These are phyloP conservation scores for Nebria brevicollis DNA, from an alignment of 2,888 invertebrate species.

Conservation along the genomic window DNA sequence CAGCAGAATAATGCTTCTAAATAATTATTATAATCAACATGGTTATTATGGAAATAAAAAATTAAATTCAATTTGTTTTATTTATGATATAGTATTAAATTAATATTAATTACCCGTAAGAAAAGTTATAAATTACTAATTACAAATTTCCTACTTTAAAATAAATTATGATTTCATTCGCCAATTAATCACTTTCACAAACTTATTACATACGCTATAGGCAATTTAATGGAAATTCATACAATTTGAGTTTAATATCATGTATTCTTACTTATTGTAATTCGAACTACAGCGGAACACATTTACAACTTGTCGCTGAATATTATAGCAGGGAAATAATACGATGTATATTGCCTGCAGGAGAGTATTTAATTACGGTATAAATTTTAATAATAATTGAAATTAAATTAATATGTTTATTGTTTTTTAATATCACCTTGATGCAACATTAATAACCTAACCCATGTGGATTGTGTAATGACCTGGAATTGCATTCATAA, in stretches of 20 bases:
- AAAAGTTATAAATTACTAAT: background rate
- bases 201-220: background rate
- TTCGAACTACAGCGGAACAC: background rate
- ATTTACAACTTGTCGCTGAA: background rate
- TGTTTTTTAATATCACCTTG: constrained; percentile 1
- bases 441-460: background rate
- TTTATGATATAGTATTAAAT: background rate
- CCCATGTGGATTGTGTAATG: background rate
- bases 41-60: no score
- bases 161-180: background rate
- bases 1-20: no score
- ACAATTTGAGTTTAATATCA: background rate
- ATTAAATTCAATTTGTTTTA: background rate
- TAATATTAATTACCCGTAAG: background rate
- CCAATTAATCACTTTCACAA: background rate
- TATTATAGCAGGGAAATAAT: background rate
- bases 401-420: background rate
- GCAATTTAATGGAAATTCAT: background rate
- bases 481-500: background rate
- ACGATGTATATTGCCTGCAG: background rate
- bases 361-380: background rate
- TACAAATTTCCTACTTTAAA: background rate
- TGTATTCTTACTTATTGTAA: background rate
- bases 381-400: background rate
- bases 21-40: no score